Evolutionary conservation across 1,140 invertebrate genomes (phyloP).

Genomic region (Epicauta chinensis): DNA sequence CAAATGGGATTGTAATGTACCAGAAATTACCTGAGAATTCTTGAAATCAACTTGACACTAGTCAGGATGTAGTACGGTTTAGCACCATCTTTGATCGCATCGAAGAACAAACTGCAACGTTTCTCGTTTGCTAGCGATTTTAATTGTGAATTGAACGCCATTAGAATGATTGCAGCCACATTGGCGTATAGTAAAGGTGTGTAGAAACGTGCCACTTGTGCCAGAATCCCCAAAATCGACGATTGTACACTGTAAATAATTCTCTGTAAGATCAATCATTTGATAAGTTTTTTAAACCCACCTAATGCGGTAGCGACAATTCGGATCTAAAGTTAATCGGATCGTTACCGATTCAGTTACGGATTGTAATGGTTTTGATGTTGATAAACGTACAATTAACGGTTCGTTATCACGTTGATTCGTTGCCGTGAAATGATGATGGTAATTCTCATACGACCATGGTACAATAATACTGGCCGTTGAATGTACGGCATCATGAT

Average conservation of each 20-base stretch:
- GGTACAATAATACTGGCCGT: constrained; percentile 56
- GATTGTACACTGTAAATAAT: constrained; percentile 35
- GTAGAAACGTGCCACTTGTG: constrained; percentile 43
- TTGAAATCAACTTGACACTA: constrained; percentile 29
- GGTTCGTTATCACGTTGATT: constrained; percentile 31
- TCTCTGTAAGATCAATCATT: neutral
- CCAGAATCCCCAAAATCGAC: constrained; percentile 34
- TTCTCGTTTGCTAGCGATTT: constrained; percentile 21
- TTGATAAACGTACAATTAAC: constrained; percentile 47
- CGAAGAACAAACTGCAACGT: constrained; percentile 41
- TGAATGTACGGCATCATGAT: constrained; percentile 46
- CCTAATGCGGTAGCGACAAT: constrained; percentile 53
- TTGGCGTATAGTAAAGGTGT: constrained; percentile 41
- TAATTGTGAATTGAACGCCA: constrained; percentile 42
- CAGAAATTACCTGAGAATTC: constrained; percentile 35
- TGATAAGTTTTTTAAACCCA: constrained; percentile 21
- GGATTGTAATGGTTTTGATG: constrained; percentile 39
- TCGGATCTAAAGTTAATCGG: constrained; percentile 51
- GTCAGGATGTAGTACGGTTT: constrained; percentile 45
- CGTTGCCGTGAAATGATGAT: constrained; percentile 55
- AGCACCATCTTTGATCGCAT: constrained; percentile 39
- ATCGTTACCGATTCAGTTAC: constrained; percentile 41
- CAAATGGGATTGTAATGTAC: too few relatives aligned
- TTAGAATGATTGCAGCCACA: constrained; percentile 41
- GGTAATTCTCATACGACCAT: constrained; percentile 57